Evolutionary conservation across 2,113 vertebrate species (phyloP).

Genomic region (Paramisgurnus dabryanus): DNA sequence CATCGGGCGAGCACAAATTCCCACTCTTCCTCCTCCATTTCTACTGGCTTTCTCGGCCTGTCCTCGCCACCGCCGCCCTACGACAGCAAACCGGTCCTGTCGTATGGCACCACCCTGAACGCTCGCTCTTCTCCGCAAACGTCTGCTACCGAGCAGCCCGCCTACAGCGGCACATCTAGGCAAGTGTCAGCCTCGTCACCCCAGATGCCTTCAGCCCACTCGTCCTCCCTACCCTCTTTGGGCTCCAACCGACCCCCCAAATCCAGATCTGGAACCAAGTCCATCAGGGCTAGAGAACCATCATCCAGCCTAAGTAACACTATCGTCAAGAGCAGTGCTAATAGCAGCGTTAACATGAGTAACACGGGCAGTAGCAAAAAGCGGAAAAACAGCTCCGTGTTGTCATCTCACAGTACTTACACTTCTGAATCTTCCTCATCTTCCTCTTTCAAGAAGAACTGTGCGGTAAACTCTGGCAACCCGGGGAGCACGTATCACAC

Average conservation of each 20-base stretch:
- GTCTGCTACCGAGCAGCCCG: slow-evolving; percentile 81
- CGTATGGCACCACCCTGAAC: slow-evolving; percentile 94
- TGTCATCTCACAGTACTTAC: slow-evolving; percentile 77
- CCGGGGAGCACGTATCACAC: slow-evolving; percentile 86
- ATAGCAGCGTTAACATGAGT: slow-evolving; percentile 68
- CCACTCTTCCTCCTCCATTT: slow-evolving; percentile 69
- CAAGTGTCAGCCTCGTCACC: slow-evolving; percentile 94
- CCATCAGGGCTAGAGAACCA: slow-evolving; percentile 86
- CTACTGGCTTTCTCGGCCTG: slow-evolving; percentile 82
- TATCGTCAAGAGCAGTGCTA: slow-evolving; percentile 71
- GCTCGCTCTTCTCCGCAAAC: slow-evolving; percentile 84
- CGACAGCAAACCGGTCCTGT: slow-evolving; percentile 81
- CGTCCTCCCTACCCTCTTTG: slow-evolving; percentile 85
- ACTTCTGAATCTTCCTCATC: slow-evolving; percentile 83
- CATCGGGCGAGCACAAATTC: slow-evolving; percentile 87
- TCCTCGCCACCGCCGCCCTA: slow-evolving; percentile 84
- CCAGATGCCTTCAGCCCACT: slow-evolving; percentile 93
- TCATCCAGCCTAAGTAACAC: slow-evolving; percentile 66
- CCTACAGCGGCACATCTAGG: slow-evolving; percentile 87
- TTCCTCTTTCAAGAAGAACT: slow-evolving; percentile 92
- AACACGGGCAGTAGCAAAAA: slow-evolving; percentile 86
- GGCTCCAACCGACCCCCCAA: slow-evolving; percentile 91
- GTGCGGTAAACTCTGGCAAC: slow-evolving; percentile 82
- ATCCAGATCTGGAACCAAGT: slow-evolving; percentile 86
- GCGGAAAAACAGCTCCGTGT: slow-evolving; percentile 88